phyloP scores from a whole-genome alignment of 2,113 vertebrate species.

The Grantiella picta region DNA sequence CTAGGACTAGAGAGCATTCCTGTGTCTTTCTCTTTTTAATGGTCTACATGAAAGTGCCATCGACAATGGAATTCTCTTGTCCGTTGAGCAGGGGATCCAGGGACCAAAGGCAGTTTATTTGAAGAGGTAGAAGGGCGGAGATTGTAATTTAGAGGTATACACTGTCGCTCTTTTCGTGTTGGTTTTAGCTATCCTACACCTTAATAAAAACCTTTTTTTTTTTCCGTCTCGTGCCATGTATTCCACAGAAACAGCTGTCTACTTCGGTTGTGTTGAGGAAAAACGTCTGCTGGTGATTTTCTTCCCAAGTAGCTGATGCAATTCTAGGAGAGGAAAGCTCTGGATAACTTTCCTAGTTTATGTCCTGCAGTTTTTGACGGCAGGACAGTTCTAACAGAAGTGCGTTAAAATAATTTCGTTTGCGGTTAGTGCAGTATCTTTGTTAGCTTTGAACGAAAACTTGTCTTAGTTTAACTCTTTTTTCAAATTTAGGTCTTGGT shows the following conservation, averaged over 20 bases:
- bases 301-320: not conserved
- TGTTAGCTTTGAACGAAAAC: not conserved
- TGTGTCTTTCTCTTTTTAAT: not conserved
- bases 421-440: not conserved
- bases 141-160: not conserved
- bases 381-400: not conserved
- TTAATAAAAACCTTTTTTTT: not conserved
- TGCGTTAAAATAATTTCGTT: not conserved
- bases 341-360: not conserved
- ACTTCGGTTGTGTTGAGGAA: not conserved
- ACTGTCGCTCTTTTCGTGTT: not conserved
- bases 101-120: not conserved
- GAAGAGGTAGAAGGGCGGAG: not conserved
- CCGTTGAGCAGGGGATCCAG: not conserved
- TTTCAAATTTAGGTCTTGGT: not conserved
- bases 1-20: not conserved
- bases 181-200: not conserved
- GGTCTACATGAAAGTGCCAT: not conserved
- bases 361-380: not conserved
- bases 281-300: not conserved
- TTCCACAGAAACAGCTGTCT: not conserved
- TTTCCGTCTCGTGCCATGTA: not conserved
- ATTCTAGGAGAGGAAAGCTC: not conserved
- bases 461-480: not conserved
- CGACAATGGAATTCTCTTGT: not conserved